Percentiles rank a stretch among this genome's conserved stretches.
Evolutionary conservation across 92 coral and sea anemone genomes (phyloP).

Genomic region (Meandrina meandrites): DNA sequence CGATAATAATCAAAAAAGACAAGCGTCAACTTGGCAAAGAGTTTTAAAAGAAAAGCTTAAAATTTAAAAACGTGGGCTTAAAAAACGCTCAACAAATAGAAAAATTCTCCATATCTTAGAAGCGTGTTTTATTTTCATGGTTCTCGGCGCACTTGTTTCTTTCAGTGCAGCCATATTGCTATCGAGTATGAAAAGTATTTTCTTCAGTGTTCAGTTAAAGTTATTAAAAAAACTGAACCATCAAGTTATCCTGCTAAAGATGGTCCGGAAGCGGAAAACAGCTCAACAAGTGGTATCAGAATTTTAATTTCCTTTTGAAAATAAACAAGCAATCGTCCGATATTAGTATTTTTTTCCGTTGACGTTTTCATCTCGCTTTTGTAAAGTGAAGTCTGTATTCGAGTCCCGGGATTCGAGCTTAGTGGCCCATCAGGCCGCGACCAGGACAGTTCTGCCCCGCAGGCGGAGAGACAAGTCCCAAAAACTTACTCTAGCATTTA

Average conservation of each 20-base stretch:
- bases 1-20: slow-evolving; percentile 2
- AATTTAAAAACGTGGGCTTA: background rate
- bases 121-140: background rate
- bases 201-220: background rate
- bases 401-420: too few relatives aligned
- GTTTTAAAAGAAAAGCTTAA: background rate
- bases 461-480: too few relatives aligned
- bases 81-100: background rate
- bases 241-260: background rate
- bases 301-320: background rate
- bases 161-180: background rate
- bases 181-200: background rate
- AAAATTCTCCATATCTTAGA: background rate
- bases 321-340: background rate
- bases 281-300: background rate
- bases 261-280: background rate
- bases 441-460: too few relatives aligned
- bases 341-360: background rate
- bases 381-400: background rate
- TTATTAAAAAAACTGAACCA: background rate
- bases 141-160: background rate
- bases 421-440: background rate
- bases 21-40: background rate
- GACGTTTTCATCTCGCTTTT: background rate
- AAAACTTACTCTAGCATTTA: too few relatives aligned